Conservation (phyloP, 2,888 invertebrate species). For the Parnassius glacialis region DNA sequence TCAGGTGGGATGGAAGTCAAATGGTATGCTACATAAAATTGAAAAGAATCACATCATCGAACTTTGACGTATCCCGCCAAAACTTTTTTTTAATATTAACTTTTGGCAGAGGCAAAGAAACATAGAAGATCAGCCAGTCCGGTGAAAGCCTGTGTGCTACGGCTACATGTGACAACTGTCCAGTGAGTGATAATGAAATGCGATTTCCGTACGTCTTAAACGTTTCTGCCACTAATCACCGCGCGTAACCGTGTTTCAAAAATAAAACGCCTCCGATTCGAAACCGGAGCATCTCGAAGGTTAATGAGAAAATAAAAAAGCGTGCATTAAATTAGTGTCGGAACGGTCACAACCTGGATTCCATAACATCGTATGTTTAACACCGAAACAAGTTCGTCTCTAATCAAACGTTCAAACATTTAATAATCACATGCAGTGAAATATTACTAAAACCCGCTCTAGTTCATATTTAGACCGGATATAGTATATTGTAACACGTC, state of each 20-base stretch:
- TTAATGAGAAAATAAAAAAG: conserved; percentile 77
- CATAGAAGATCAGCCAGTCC: background rate
- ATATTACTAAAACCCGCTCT: conserved; percentile 13
- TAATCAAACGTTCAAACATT: background rate
- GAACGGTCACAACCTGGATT: conserved; percentile 47
- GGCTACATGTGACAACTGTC: conserved; percentile 35
- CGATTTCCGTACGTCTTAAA: conserved; percentile 46
- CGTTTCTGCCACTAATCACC: conserved; percentile 52
- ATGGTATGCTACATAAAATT: conserved; percentile 6
- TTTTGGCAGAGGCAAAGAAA: background rate
- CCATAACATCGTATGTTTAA: background rate
- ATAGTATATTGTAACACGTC: conserved; percentile 22
- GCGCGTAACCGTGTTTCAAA: conserved; percentile 73
- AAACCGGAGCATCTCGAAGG: conserved; percentile 77
- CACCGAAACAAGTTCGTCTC: background rate
- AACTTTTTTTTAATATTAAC: conserved; percentile 7
- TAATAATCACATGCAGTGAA: background rate
- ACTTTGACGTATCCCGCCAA: conserved; percentile 13
- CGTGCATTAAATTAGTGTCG: conserved; percentile 69
- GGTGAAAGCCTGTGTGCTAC: background rate
- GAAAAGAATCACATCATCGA: background rate
- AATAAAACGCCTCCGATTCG: conserved; percentile 76
- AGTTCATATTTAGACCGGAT: conserved; percentile 26
- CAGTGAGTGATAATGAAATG: conserved; percentile 41
- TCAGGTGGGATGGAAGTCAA: conserved; percentile 20